These are phyloP conservation scores for Hyperoplus lanceolatus DNA, from an alignment of 2,797 vertebrate species.

Conservation along the genomic window DNA sequence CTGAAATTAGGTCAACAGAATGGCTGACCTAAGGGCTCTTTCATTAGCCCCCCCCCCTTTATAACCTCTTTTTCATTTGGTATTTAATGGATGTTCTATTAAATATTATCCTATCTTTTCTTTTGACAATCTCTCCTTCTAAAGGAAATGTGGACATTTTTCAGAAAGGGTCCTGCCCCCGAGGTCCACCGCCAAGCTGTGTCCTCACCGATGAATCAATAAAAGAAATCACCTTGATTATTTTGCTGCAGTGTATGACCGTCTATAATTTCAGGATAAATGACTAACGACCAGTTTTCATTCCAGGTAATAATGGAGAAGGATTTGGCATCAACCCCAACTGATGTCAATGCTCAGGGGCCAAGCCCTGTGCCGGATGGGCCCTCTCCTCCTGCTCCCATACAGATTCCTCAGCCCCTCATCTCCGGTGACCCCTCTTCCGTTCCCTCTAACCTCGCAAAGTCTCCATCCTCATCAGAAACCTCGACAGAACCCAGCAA, in stretches of 20 bases:
- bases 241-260: not conserved
- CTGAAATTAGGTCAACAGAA: not conserved
- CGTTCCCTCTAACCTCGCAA: slow-evolving; percentile 1
- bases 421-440: slow-evolving; percentile 26
- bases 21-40: no score
- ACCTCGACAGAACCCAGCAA: slow-evolving; percentile 2
- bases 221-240: not conserved
- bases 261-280: not conserved
- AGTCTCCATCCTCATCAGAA: slow-evolving; percentile 28
- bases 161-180: slow-evolving; percentile 14
- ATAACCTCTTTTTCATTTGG: no score
- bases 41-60: no score
- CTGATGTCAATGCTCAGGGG: slow-evolving; percentile 41
- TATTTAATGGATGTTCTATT: not conserved
- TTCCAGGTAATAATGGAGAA: slow-evolving; percentile 70
- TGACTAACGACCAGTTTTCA: slow-evolving; percentile 17
- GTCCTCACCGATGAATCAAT: not conserved
- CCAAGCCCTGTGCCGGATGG: slow-evolving; percentile 43
- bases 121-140: not conserved
- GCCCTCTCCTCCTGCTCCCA: slow-evolving; percentile 30
- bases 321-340: slow-evolving; percentile 50
- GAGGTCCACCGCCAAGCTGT: not conserved
- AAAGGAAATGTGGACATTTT: slow-evolving; percentile 28
- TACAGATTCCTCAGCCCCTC: slow-evolving; percentile 30
- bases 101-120: not conserved